A percentile compares a stretch with the other conserved stretches of the same genome.
Conservation (phyloP, 2,888 invertebrate genomes). For the Drosophila parthenogenetica region DNA sequence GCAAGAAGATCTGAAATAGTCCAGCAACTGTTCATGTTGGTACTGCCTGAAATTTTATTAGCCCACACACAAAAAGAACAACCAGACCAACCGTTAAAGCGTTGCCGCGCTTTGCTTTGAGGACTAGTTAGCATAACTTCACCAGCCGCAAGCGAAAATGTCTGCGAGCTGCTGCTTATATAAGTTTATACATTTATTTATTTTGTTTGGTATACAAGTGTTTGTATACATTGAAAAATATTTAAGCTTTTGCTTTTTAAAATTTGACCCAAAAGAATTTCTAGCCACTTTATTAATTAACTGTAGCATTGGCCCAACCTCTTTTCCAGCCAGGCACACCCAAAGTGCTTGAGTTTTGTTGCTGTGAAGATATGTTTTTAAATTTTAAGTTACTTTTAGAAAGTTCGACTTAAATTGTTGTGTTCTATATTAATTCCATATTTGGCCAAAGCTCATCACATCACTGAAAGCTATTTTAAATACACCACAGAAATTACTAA, state of each 20-base stretch:
- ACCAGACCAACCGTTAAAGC: slow-evolving; percentile 45
- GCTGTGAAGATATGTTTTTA: too few species aligned
- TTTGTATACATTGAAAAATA: slow-evolving; percentile 39
- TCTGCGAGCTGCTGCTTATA: slow-evolving; percentile 22
- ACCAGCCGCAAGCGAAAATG: slow-evolving; percentile 68
- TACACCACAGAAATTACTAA: too few species aligned
- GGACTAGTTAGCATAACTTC: slow-evolving; percentile 72
- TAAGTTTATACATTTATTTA: slow-evolving; percentile 1
- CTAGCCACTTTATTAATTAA: too few species aligned
- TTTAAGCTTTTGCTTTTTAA: slow-evolving; percentile 17
- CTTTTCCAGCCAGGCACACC: too few species aligned
- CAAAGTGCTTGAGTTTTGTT: too few species aligned
- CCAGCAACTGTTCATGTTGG: slow-evolving; percentile 1
- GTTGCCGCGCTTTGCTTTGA: slow-evolving; percentile 57
- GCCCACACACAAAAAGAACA: slow-evolving; percentile 68
- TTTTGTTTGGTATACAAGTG: not conserved
- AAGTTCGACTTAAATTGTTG: too few species aligned
- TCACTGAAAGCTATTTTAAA: too few species aligned
- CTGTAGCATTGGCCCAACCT: too few species aligned
- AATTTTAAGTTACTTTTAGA: too few species aligned
- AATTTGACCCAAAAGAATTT: too few species aligned
- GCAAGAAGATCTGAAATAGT: slow-evolving; percentile 47
- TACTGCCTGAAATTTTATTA: slow-evolving; percentile 58
- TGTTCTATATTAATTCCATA: too few species aligned
- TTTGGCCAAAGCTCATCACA: too few species aligned